These are phyloP conservation scores for Hypocryptadius cinnamomeus DNA, from an alignment of 2,113 vertebrate genomes.

Conservation along the genomic window DNA sequence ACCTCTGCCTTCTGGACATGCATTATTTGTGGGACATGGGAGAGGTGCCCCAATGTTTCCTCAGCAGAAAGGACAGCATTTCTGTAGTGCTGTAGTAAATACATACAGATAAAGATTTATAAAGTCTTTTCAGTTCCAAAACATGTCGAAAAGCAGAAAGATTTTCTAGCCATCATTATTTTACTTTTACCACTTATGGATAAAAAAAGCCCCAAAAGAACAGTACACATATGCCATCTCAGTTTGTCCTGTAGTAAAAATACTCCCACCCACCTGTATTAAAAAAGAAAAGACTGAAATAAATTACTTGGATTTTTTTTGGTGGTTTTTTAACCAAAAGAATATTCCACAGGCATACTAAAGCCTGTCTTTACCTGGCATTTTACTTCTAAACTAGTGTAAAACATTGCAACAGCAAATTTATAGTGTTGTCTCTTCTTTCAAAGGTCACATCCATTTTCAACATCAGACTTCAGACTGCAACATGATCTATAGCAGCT, in stretches of 20 bases:
- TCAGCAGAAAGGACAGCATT: neutral
- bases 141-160: neutral
- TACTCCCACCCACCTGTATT: neutral
- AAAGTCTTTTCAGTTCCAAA: neutral
- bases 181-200: neutral
- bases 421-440: slow-evolving; percentile 29
- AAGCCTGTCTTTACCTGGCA: neutral
- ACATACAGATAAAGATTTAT: neutral
- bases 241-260: neutral
- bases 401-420: slow-evolving; percentile 6
- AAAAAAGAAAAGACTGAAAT: neutral
- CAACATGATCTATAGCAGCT: neutral
- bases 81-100: neutral
- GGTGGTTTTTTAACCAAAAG: neutral
- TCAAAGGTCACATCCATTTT: slow-evolving; percentile 56
- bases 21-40: neutral
- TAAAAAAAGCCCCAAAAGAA: neutral
- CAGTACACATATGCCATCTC: neutral
- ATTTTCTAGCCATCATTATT: neutral
- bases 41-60: neutral
- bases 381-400: neutral
- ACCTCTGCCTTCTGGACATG: neutral
- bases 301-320: neutral
- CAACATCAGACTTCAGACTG: slow-evolving; percentile 22
- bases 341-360: neutral